Evolutionary conservation across 2,797 vertebrate genomes (phyloP), one percentile per base, ranked within the genome.

Genomic region (Jordanella pulchra): DNA sequence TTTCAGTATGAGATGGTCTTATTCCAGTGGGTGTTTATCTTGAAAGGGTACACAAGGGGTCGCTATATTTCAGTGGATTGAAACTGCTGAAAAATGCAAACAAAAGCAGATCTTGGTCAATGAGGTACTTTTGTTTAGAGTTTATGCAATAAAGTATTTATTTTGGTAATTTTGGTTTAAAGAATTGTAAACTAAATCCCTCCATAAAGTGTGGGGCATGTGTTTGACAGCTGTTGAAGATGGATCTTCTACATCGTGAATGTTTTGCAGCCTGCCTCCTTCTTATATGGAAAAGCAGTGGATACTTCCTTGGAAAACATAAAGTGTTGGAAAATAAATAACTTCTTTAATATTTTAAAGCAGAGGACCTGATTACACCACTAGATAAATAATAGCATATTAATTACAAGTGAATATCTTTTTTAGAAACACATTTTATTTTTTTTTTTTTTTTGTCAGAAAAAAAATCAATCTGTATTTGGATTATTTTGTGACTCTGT

Each of bases 41-140:
- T 53, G 17, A 67, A 66, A 64, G 45, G 68, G 28, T 30, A 55
- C 89, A 87, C 82, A 69, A 88, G 87, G 77, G 79, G 87, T 67
- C 89, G 47, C 68, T 86, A 68, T 79, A 35, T 17, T 53, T 23
- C 30, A 76, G 51, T 71, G 12, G 58, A 65, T 47, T 54, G 11
- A 28, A 1, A 1, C 1, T 50, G 55, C 7, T 10, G 7, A 56
- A 11, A 72, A 11, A 11, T 12, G 15, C 4, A 12, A 18, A 47
- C n/a, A 39, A 18, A 60, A 6, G n/a, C 1, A 21, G 0, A 25
- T 30, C 15, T 13, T 28, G 44, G 23, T 10, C 44, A 23, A 4
- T 47, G 17, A 42, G 69, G 48, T 12, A 47, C 15, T 64, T 32
- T 51, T 51, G 23, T 63, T 12, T 53, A 69, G 69, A 30, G 1